These are phyloP conservation scores for Marasmarcha lunaedactyla DNA, from an alignment of 2,888 invertebrate genomes.

Conservation along the genomic window DNA sequence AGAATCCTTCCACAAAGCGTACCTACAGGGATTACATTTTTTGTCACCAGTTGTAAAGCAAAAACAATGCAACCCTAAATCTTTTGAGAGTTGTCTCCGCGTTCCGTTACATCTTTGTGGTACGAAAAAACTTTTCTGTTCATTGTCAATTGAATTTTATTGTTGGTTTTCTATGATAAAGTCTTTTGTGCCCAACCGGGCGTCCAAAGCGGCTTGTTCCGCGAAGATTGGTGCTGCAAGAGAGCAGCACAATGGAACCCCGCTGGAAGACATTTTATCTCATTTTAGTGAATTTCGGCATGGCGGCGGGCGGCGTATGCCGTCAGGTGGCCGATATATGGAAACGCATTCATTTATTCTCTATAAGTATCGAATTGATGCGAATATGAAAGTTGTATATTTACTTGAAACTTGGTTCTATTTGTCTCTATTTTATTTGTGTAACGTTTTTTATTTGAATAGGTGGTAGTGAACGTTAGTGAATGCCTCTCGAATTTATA, in stretches of 20 bases:
- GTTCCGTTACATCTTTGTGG: constrained; percentile 57
- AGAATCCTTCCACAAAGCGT: too few relatives aligned
- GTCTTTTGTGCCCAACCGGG: constrained; percentile 64
- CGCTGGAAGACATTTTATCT: constrained; percentile 52
- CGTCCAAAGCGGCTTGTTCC: constrained; percentile 61
- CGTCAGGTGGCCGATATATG: constrained; percentile 51
- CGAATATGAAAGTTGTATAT: too few relatives aligned
- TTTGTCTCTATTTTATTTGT: too few relatives aligned
- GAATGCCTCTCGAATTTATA: constrained; percentile 9
- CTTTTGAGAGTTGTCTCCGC: constrained; percentile 51
- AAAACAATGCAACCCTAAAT: constrained; percentile 54
- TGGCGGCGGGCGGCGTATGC: constrained; percentile 25
- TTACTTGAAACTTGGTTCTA: too few relatives aligned
- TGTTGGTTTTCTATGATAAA: constrained; percentile 61
- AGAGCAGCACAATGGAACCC: constrained; percentile 61
- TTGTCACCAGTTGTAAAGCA: constrained; percentile 14
- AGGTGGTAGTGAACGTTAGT: too few relatives aligned
- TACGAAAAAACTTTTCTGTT: constrained; percentile 41
- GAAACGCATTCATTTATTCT: constrained; percentile 40
- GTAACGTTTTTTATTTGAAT: too few relatives aligned
- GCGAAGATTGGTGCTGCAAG: constrained; percentile 32
- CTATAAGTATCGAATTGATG: constrained; percentile 11
- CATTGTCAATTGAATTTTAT: constrained; percentile 69
- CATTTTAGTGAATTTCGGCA: constrained; percentile 36
- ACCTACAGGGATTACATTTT: neutral